phyloP scores from a whole-genome alignment of 1,140 invertebrate genomes.

The Drosophila repleta region DNA sequence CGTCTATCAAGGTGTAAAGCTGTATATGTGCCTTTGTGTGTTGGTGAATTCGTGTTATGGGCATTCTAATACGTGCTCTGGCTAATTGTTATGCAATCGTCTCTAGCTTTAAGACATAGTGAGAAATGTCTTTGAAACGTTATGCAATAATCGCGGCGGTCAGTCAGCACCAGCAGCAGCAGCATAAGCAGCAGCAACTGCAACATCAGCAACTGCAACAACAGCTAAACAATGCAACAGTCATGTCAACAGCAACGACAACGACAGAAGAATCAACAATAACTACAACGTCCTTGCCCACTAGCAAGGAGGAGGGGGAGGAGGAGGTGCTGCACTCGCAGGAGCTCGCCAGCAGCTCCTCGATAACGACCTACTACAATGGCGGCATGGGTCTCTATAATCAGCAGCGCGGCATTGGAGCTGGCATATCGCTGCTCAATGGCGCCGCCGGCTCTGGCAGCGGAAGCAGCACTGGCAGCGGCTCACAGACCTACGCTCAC shows the following conservation, averaged over 20 bases:
- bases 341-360: conserved; percentile 49
- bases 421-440: conserved; percentile 38
- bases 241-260: conserved; percentile 46
- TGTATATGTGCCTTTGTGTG: conserved; percentile 8
- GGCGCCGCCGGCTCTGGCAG: conserved; percentile 50
- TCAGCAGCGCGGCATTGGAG: conserved; percentile 62
- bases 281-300: conserved; percentile 17
- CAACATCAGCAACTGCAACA: conserved; percentile 43
- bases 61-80: conserved; percentile 35
- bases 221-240: conserved; percentile 35
- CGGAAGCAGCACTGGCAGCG: conserved; percentile 41
- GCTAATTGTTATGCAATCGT: conserved; percentile 75
- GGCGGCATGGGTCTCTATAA: conserved; percentile 81
- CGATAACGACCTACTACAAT: conserved; percentile 63
- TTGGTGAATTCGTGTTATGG: conserved; percentile 45
- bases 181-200: conserved; percentile 57
- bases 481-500: conserved; percentile 74
- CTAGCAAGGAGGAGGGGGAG: conserved; percentile 51
- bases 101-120: conserved; percentile 43
- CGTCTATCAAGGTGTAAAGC: background rate
- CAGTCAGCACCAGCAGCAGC: conserved; percentile 54
- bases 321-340: conserved; percentile 48
- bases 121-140: conserved; percentile 76
- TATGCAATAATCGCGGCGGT: conserved; percentile 78
- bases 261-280: conserved; percentile 30